These are phyloP conservation scores for Reticulitermes speratus DNA, from an alignment of 1,140 invertebrate species.

Conservation along the genomic window DNA sequence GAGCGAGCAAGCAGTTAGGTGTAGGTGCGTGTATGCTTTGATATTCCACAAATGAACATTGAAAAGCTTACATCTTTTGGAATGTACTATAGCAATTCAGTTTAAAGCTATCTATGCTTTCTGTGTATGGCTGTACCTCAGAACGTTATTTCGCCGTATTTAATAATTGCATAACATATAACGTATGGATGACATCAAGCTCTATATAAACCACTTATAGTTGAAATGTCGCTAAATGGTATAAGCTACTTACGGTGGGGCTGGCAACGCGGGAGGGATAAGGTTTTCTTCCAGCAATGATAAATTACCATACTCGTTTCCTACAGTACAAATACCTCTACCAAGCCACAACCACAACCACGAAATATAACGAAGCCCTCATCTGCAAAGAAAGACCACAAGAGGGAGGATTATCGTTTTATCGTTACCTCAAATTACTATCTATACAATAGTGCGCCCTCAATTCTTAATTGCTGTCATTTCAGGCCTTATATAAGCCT, in stretches of 20 bases:
- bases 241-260: not conserved
- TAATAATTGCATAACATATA: not conserved
- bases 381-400: not conserved
- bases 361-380: not conserved
- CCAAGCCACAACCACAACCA: not conserved
- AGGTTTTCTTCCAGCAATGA: constrained; percentile 8
- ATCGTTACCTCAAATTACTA: not conserved
- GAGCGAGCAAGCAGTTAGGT: no score
- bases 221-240: constrained; percentile 16
- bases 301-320: constrained; percentile 13
- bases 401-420: not conserved
- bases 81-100: no score
- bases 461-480: not conserved
- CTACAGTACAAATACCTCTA: not conserved
- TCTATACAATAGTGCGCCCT: not conserved
- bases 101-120: no score
- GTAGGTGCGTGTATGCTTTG: no score
- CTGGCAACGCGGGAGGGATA: not conserved
- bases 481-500: not conserved
- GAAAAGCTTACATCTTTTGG: no score
- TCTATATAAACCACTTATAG: not conserved
- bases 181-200: not conserved
- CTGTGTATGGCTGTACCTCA: not conserved
- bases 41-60: no score
- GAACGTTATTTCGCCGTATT: not conserved